Conservation (phyloP, 2,113 vertebrate genomes). For the Eptesicus fuscus region DNA sequence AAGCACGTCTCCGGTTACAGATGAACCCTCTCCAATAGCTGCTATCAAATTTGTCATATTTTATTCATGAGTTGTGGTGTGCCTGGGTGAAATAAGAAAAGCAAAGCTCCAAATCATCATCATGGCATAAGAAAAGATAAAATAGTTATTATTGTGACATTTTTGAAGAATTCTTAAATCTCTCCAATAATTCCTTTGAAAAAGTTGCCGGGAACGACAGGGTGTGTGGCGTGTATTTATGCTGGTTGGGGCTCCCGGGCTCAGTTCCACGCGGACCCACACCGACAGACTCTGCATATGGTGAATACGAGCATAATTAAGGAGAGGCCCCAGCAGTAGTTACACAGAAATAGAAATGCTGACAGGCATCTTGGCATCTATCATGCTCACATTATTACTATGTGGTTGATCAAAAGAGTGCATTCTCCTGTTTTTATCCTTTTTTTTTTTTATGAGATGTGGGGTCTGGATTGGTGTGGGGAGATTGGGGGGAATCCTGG, state of each 20-base stretch:
- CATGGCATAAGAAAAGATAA: constrained; percentile 80
- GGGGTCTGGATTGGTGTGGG: neutral
- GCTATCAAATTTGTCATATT: constrained; percentile 94
- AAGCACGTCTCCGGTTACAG: constrained; percentile 80
- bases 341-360: constrained; percentile 25
- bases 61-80: constrained; percentile 93
- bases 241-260: constrained; percentile 23
- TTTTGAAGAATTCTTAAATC: constrained; percentile 73
- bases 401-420: constrained; percentile 67
- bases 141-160: constrained; percentile 78
- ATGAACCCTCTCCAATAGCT: constrained; percentile 86
- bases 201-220: constrained; percentile 52
- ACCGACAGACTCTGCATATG: neutral
- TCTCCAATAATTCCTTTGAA: constrained; percentile 64
- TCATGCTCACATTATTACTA: constrained; percentile 50
- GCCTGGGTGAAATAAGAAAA: constrained; percentile 87
- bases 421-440: constrained; percentile 44
- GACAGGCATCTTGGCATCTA: constrained; percentile 45
- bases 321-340: constrained; percentile 55
- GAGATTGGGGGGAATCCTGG: neutral
- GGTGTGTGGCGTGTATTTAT: constrained; percentile 31
- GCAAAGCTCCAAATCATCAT: constrained; percentile 85
- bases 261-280: neutral
- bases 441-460: constrained; percentile 64
- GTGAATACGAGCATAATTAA: constrained; percentile 46